phyloP scores from a whole-genome alignment of 1,140 invertebrate genomes.

The Uloborus diversus region DNA sequence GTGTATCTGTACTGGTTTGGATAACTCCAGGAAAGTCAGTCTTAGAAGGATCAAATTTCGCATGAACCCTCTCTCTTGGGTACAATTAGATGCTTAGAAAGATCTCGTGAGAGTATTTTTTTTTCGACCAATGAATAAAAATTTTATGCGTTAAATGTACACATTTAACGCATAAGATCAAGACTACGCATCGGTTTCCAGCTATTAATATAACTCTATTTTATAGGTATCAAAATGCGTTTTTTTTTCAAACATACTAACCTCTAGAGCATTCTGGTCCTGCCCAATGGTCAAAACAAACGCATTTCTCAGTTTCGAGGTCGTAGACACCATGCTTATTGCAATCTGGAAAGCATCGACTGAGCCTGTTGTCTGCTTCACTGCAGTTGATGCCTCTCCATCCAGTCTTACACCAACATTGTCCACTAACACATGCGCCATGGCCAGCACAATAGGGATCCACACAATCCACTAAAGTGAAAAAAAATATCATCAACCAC shows the following conservation, averaged over 20 bases:
- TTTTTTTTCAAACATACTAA: conserved; percentile 57
- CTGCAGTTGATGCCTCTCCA: conserved; percentile 94
- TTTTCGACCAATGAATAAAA: too few relatives aligned
- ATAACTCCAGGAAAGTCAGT: too few relatives aligned
- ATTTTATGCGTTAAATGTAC: too few relatives aligned
- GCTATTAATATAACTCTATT: background rate
- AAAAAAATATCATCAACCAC: conserved; percentile 59
- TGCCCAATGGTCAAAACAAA: conserved; percentile 91
- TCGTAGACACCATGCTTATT: conserved; percentile 93
- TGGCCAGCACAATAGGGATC: conserved; percentile 94
- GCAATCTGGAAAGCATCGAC: conserved; percentile 94
- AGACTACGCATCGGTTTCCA: too few relatives aligned
- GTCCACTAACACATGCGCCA: conserved; percentile 94
- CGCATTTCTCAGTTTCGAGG: conserved; percentile 88
- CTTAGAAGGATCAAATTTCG: too few relatives aligned
- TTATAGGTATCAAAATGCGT: background rate
- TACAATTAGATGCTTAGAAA: too few relatives aligned
- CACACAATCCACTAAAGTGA: conserved; percentile 84
- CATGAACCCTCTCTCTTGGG: too few relatives aligned
- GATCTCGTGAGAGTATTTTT: too few relatives aligned
- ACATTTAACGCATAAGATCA: too few relatives aligned
- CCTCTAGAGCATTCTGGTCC: conserved; percentile 93
- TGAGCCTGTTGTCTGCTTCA: conserved; percentile 89
- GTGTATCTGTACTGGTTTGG: too few relatives aligned
- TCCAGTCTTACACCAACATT: conserved; percentile 96